Evolutionary conservation across 2,888 invertebrate genomes (phyloP).

Genomic region (Dichetophora obliterata): DNA sequence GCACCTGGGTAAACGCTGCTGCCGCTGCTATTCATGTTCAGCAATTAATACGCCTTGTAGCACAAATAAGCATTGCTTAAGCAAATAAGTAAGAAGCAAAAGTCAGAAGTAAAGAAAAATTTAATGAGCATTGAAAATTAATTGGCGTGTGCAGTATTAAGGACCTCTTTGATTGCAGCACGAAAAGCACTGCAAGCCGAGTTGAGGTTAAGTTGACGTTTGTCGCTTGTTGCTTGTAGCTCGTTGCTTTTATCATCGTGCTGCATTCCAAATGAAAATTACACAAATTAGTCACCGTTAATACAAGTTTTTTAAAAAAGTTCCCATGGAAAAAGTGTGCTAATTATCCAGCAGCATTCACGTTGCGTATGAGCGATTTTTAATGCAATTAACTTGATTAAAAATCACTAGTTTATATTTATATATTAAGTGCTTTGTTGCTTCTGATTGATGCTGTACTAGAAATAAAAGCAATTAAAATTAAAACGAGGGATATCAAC

Average conservation of each 20-base stretch:
- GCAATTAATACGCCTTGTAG: constrained; percentile 28
- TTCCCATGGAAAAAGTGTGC: background rate
- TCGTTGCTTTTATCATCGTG: background rate
- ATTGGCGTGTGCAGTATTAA: constrained; percentile 45
- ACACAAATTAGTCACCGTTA: constrained; percentile 10
- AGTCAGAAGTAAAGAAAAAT: constrained; percentile 41
- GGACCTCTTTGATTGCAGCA: background rate
- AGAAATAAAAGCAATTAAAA: too few relatives aligned
- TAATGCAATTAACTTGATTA: background rate
- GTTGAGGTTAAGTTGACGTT: background rate
- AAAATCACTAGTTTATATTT: background rate
- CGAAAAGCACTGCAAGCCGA: background rate
- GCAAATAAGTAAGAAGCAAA: constrained; percentile 27
- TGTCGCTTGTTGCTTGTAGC: background rate
- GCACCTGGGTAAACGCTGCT: background rate
- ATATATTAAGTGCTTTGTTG: too few relatives aligned
- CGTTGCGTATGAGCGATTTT: constrained; percentile 11
- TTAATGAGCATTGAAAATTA: constrained; percentile 51
- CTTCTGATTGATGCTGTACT: too few relatives aligned
- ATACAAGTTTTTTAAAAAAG: background rate
- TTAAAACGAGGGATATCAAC: too few relatives aligned
- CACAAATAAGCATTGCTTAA: constrained; percentile 28
- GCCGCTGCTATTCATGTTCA: background rate
- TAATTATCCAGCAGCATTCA: background rate
- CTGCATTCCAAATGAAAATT: background rate